Evolutionary conservation across 2,113 vertebrate genomes (phyloP), one percentile per base, ranked within the genome.

Genomic region (Oceanodroma tethys): DNA sequence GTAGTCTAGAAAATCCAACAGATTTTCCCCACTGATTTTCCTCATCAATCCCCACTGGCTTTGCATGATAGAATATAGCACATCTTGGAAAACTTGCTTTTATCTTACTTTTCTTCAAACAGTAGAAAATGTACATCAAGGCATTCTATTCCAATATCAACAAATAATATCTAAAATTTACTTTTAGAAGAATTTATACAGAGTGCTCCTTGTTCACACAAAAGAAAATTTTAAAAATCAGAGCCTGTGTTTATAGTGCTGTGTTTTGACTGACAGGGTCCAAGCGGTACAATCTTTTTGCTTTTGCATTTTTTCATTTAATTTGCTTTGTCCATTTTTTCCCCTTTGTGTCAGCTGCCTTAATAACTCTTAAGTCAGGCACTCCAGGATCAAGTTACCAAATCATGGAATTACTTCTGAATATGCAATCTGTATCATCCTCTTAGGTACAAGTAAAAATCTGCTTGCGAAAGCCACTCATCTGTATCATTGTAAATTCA

Each of bases 1-100:
- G 17, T 4, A 34, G 56, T 21, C 59, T 43, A 59, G 42, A 82
- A 93, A 66, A 68, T 10, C 53, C 59, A 76, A 38, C 53, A 59
- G 71, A 30, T 76, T 94, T 86, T 81, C 71, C 85, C 67, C 84
- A 84, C 23, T 81, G 93, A 96, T 96, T 91, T 72, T 58, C 56
- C n/a, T 65, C 79, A 86, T 65, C 79, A 88, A 63, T 75, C 74
- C 78, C 36, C 75, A 76, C 10, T 38, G 92, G 92, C 95, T 96
- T 59, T 84, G 48, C 59, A 67, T 42, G 67, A 93, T 84, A 82
- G 42, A 83, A 53, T 10, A 68, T 14, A 30, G 79, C 1, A 0
- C 26, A 63, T 19, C 63, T 83, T 6, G 1, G 65, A 79, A 88
- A 94, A 92, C 7, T 19, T 74, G 60, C 63, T 78, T 92, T 81